phyloP scores from a whole-genome alignment of 2,797 vertebrate genomes.

The Heteromormyrus szaboi region DNA sequence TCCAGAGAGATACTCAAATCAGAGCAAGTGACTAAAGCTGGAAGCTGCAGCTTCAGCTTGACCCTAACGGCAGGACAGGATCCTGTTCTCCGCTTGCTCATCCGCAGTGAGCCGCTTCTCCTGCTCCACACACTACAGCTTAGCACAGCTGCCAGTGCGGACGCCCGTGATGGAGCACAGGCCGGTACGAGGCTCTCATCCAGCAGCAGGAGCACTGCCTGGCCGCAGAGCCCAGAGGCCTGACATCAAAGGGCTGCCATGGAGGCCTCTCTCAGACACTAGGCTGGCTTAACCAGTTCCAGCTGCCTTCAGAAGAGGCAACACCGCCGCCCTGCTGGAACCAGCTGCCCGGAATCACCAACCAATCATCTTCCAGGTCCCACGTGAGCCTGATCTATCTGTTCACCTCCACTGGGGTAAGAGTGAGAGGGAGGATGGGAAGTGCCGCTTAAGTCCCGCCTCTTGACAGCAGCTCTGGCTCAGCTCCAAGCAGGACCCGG shows the following conservation, averaged over 20 bases:
- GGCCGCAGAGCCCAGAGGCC: neutral
- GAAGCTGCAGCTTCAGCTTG: neutral
- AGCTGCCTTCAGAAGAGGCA: conserved; percentile 10
- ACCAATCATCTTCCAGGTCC: neutral
- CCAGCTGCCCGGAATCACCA: neutral
- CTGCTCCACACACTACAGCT: neutral
- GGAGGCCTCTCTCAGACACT: neutral
- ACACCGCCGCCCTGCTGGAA: neutral
- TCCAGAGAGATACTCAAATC: neutral
- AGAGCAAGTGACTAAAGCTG: neutral
- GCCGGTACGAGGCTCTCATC: neutral
- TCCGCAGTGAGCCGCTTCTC: neutral
- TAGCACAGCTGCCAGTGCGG: neutral
- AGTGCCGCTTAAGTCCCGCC: conserved; percentile 38
- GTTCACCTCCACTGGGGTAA: neutral
- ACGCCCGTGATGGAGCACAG: neutral
- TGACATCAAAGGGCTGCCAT: conserved; percentile 19
- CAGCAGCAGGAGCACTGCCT: neutral
- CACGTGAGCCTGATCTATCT: neutral
- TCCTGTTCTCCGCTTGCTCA: neutral
- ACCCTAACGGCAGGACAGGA: neutral
- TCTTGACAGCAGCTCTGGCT: conserved; percentile 29
- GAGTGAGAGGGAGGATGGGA: conserved; percentile 36
- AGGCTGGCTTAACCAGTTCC: conserved; percentile 9
- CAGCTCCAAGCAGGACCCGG: neutral